phyloP scores from a whole-genome alignment of 1,140 invertebrate species.

The Saccostrea glomerata region DNA sequence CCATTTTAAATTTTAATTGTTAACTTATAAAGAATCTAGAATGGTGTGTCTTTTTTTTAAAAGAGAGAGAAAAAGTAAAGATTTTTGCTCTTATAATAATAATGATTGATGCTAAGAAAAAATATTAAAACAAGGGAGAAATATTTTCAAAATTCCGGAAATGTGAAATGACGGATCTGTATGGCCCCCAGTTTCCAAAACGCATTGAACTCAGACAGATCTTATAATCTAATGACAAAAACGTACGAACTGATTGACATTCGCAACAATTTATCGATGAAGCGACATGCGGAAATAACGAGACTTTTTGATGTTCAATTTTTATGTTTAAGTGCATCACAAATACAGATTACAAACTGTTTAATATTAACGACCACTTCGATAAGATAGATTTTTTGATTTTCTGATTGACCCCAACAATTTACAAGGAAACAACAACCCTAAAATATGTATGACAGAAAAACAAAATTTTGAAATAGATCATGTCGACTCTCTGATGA shows the following conservation, averaged over 20 bases:
- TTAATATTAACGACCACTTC: neutral
- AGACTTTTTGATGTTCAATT: neutral
- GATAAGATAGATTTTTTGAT: slow-evolving; percentile 3
- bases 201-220: neutral
- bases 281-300: neutral
- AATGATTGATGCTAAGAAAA: no score
- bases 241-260: neutral
- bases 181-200: neutral
- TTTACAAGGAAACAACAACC: slow-evolving; percentile 33
- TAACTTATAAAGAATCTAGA: no score
- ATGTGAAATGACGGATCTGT: no score
- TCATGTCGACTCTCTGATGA: neutral
- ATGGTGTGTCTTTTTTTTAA: no score
- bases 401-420: neutral
- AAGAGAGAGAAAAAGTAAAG: no score
- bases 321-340: neutral
- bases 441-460: slow-evolving; percentile 1
- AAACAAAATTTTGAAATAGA: neutral
- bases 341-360: neutral
- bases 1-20: no score
- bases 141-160: no score
- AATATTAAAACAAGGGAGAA: no score
- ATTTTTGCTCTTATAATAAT: no score
- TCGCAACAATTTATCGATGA: neutral
- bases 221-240: neutral